Percentiles rank a stretch among this genome's conserved stretches.
These are phyloP conservation scores for Pterophyllum scalare DNA, from an alignment of 2,113 vertebrate genomes.

Conservation along the genomic window DNA sequence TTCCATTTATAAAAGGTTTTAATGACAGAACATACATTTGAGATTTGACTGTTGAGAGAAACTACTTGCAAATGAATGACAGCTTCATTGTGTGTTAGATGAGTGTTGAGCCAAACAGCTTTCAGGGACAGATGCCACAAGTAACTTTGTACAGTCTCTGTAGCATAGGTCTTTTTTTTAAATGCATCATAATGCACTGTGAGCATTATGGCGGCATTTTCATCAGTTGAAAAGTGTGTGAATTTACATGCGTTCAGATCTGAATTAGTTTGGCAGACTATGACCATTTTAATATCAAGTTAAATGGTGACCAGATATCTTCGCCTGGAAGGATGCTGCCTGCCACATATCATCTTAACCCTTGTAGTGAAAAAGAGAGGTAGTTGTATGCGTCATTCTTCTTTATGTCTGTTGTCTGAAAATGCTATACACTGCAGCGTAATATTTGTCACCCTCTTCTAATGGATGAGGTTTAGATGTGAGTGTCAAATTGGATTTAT, in stretches of 20 bases:
- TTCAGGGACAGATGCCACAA: conserved; percentile 9
- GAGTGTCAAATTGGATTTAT: conserved; percentile 15
- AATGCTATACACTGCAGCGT: background rate
- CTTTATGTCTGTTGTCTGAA: conserved; percentile 3
- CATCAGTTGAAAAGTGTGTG: background rate
- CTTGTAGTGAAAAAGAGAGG: background rate
- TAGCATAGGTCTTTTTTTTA: background rate
- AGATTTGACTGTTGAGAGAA: background rate
- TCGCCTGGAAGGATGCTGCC: background rate
- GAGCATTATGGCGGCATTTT: background rate
- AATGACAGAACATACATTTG: background rate
- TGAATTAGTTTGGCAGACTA: background rate
- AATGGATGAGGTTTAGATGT: background rate
- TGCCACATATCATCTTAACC: background rate
- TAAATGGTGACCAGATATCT: background rate
- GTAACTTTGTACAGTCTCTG: background rate
- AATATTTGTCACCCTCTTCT: background rate
- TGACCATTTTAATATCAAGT: background rate
- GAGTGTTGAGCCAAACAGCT: background rate
- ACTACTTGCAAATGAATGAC: conserved; percentile 6
- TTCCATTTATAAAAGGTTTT: background rate
- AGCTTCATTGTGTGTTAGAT: background rate
- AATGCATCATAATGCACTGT: background rate
- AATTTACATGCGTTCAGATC: background rate
- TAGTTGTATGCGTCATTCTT: background rate